A percentile compares a stretch with the other conserved stretches of the same genome.
These are phyloP conservation scores for Calidris pygmaea DNA, from an alignment of 2,113 vertebrate genomes.

Conservation along the genomic window DNA sequence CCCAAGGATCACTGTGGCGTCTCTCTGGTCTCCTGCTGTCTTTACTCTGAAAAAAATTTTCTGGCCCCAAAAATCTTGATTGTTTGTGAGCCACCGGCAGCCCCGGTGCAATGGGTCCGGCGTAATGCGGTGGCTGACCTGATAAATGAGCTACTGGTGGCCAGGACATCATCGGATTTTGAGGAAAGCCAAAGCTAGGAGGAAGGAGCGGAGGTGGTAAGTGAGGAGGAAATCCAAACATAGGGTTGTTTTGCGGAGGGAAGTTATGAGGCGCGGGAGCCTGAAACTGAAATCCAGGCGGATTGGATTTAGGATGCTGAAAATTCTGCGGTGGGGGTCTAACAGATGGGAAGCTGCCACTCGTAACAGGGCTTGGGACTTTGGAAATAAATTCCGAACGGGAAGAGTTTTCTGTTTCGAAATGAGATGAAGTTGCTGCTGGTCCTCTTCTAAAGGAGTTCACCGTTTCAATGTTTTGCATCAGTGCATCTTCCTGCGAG, in stretches of 20 bases:
- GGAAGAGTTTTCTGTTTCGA: slow-evolving; percentile 71
- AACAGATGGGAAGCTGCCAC: slow-evolving; percentile 70
- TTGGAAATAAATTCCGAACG: slow-evolving; percentile 69
- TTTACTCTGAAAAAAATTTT: slow-evolving; percentile 78
- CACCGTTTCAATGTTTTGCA: slow-evolving; percentile 77
- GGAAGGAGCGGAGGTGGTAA: slow-evolving; percentile 80
- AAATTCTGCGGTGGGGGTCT: slow-evolving; percentile 74
- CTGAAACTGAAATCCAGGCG: slow-evolving; percentile 77
- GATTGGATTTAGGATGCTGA: slow-evolving; percentile 70
- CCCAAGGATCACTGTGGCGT: slow-evolving; percentile 87
- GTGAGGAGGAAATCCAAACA: slow-evolving; percentile 82
- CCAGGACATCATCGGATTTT: slow-evolving; percentile 80
- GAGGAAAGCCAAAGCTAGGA: slow-evolving; percentile 78
- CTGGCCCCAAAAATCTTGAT: slow-evolving; percentile 76
- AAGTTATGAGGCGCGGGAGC: slow-evolving; percentile 66
- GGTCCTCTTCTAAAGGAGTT: slow-evolving; percentile 77
- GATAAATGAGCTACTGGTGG: slow-evolving; percentile 74
- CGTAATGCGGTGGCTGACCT: slow-evolving; percentile 76
- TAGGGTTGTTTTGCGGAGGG: slow-evolving; percentile 64
- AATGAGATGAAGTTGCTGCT: slow-evolving; percentile 64
- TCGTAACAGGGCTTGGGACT: slow-evolving; percentile 55
- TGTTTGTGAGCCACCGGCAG: slow-evolving; percentile 62
- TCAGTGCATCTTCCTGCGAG: slow-evolving; percentile 60
- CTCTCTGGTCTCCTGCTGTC: slow-evolving; percentile 82
- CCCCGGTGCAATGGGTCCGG: slow-evolving; percentile 74